phyloP scores from a whole-genome alignment of 2,797 vertebrate genomes.

The Notolabrus celidotus region DNA sequence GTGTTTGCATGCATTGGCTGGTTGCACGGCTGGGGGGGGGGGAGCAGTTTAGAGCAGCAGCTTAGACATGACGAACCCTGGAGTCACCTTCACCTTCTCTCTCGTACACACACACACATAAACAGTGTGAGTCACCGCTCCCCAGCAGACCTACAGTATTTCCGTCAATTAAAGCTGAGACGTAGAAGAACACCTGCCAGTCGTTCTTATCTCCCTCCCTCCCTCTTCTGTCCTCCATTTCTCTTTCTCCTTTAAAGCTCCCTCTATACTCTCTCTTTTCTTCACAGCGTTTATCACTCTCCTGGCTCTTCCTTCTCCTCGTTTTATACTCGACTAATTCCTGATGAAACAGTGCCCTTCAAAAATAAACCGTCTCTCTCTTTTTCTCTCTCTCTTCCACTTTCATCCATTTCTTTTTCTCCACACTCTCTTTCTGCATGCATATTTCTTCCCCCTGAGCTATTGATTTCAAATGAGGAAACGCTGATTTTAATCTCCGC shows the following conservation, averaged over 20 bases:
- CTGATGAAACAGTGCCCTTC: slow-evolving; percentile 69
- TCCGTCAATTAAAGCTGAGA: slow-evolving; percentile 56
- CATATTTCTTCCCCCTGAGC: slow-evolving; percentile 19
- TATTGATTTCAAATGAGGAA: slow-evolving; percentile 57
- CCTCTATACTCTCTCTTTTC: slow-evolving; percentile 35
- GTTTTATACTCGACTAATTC: slow-evolving; percentile 74
- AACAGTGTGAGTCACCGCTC: slow-evolving; percentile 15
- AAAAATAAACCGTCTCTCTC: slow-evolving; percentile 64
- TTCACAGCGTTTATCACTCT: slow-evolving; percentile 40
- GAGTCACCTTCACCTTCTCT: slow-evolving; percentile 67
- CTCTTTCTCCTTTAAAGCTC: slow-evolving; percentile 36
- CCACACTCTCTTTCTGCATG: slow-evolving; percentile 1
- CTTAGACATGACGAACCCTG: slow-evolving; percentile 46
- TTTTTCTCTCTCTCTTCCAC: background rate
- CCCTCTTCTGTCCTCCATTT: slow-evolving; percentile 43
- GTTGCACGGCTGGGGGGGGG: slow-evolving; percentile 16
- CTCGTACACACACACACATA: slow-evolving; percentile 9
- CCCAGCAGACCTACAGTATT: slow-evolving; percentile 39
- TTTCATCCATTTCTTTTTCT: slow-evolving; percentile 32
- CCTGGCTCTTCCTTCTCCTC: slow-evolving; percentile 30
- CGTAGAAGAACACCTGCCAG: slow-evolving; percentile 68
- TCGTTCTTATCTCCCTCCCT: slow-evolving; percentile 59
- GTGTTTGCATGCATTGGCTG: slow-evolving; percentile 35
- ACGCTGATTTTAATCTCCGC: slow-evolving; percentile 44
- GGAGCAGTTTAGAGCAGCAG: slow-evolving; percentile 45